A percentile compares a stretch with the other conserved stretches of the same genome.
Conservation (phyloP, 2,888 invertebrate species). For the Capitulum mitella region DNA sequence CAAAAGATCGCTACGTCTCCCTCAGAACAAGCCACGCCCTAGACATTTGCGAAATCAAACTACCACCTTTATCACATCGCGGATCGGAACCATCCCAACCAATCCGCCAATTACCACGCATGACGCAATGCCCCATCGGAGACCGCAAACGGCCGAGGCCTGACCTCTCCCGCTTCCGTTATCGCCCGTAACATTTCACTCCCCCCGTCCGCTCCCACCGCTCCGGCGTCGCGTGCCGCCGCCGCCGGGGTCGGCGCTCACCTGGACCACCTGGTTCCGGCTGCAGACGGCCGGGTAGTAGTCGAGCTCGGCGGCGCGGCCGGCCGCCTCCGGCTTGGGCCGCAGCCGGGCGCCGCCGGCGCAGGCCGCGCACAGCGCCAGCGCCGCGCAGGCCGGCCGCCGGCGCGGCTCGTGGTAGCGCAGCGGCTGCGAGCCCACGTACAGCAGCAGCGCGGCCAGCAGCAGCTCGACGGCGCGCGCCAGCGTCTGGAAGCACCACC, state of each 20-base stretch:
- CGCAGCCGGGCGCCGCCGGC: neutral
- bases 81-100: too few relatives aligned
- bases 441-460: slow-evolving; percentile 76
- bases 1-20: too few relatives aligned
- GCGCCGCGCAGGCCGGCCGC: slow-evolving; percentile 58
- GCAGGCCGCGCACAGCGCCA: neutral
- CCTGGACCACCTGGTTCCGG: slow-evolving; percentile 18
- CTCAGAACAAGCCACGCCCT: too few relatives aligned
- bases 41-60: too few relatives aligned
- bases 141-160: too few relatives aligned
- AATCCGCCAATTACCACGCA: too few relatives aligned
- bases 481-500: slow-evolving; percentile 85
- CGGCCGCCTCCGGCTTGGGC: neutral
- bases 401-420: slow-evolving; percentile 38
- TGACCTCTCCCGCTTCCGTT: too few relatives aligned
- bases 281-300: slow-evolving; percentile 25
- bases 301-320: neutral
- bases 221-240: neutral
- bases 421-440: slow-evolving; percentile 66
- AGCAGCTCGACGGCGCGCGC: slow-evolving; percentile 75
- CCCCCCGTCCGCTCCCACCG: neutral
- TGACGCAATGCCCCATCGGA: too few relatives aligned
- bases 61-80: too few relatives aligned
- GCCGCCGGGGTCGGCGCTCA: neutral
- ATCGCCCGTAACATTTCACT: too few relatives aligned